Base-by-base conservation (phyloP, 2,888 invertebrate genomes). In the Congeria kusceri region DNA sequence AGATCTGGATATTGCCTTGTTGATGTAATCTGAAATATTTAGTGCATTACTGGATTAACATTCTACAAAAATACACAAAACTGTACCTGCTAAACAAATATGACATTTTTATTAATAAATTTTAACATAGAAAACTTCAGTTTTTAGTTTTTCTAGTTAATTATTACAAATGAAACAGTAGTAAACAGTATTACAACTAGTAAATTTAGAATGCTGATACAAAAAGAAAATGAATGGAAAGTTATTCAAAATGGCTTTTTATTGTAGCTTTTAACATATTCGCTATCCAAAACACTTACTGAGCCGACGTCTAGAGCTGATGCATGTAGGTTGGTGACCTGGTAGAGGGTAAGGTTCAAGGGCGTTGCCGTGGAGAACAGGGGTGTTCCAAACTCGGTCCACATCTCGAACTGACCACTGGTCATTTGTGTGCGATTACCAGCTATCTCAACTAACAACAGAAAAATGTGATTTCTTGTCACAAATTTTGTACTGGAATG, bases 271-370 rank as follows among this genome's bases (percentile, higher is more conserved):
- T n/a, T n/a, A n/a, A n/a, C n/a, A n/a, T n/a, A n/a, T n/a, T n/a
- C n/a, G n/a, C n/a, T 62, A 20, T 18, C n/a, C 20, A 25, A 62
- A 32, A 15, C 32, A 73, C 79, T 77, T 83, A 83, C 83, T 9
- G 74, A 63, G 28, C 79, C 83, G 39, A 77, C 73, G 15, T 75
- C 83, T 13, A 83, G 49, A 11, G 76, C 63, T 13, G 83, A 56
- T 1, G 83, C 77, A 47, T 80, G 65, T 13, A 83, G 69, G 39
- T 83, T 83, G 18, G 70, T 58, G 7, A 76, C 83, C 29, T 79
- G 68, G 56, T 82, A 82, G 9, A 68, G 57, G 27, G 59, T 68
- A 53, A 76, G 44, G 71, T 73, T 68, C 39, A 78, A 62, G 15
- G 70, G 62, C 15, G 61, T 27, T 39, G 61, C 65, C 4, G 73